phyloP scores from a whole-genome alignment of 2,113 vertebrate genomes.

The Proterorhinus semilunaris region DNA sequence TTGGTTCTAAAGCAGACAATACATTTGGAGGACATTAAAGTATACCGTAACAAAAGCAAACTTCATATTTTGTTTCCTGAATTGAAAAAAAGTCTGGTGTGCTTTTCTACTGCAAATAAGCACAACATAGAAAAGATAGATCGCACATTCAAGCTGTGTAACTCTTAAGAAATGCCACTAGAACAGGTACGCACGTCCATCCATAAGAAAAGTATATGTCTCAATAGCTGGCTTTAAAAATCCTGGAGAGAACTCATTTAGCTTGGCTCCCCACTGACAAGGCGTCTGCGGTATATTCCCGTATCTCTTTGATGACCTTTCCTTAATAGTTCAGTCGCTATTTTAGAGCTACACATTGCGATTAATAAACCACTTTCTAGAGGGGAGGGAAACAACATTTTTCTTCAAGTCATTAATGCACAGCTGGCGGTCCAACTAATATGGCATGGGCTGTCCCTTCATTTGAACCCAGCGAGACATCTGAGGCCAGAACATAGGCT shows the following conservation, averaged over 20 bases:
- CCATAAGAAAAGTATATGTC: conserved; percentile 26
- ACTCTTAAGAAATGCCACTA: conserved; percentile 13
- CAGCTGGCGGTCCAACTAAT: conserved; percentile 58
- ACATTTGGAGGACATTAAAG: neutral
- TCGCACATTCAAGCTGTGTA: conserved; percentile 41
- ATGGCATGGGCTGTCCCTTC: conserved; percentile 46
- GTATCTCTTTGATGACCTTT: conserved; percentile 65
- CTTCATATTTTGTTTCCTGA: neutral
- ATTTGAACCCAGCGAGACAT: conserved; percentile 46
- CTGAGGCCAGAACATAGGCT: conserved; percentile 32
- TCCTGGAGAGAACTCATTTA: conserved; percentile 31
- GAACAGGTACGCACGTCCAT: conserved; percentile 14
- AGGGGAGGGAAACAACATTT: conserved; percentile 20
- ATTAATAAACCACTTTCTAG: conserved; percentile 37
- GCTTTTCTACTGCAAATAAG: conserved; percentile 12
- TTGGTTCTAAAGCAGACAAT: neutral
- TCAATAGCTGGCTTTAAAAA: conserved; percentile 38
- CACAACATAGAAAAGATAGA: neutral
- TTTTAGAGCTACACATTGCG: conserved; percentile 35
- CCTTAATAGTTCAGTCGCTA: conserved; percentile 48
- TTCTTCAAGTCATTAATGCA: conserved; percentile 64
- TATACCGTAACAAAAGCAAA: too few species aligned
- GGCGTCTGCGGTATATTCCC: conserved; percentile 30
- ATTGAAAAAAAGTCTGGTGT: neutral
- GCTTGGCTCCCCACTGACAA: conserved; percentile 26